These are phyloP conservation scores for Heliocidaris erythrogramma DNA, from an alignment of 35 echinoderm and acorn worm genomes.

Conservation along the genomic window DNA sequence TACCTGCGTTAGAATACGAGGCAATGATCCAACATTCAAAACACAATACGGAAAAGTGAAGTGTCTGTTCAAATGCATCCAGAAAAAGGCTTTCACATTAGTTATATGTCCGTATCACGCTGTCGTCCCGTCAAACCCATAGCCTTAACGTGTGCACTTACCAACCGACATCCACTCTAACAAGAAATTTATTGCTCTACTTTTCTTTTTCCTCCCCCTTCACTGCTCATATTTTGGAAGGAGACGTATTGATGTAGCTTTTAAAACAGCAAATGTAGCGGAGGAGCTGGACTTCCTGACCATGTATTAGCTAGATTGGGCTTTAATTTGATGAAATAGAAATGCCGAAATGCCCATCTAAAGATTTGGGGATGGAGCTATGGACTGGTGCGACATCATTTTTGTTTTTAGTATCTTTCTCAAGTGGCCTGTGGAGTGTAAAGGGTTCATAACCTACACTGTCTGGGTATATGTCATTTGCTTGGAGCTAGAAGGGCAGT, in stretches of 20 bases:
- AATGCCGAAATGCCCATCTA: slow-evolving; percentile 39
- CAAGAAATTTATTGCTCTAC: slow-evolving; percentile 51
- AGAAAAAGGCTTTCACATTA: not conserved
- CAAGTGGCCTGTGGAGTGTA: not conserved
- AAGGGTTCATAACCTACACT: slow-evolving; percentile 10
- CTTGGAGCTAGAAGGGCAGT: not conserved
- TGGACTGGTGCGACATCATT: not conserved
- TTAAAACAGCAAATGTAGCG: slow-evolving; percentile 44
- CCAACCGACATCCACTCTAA: not conserved
- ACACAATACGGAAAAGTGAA: not conserved
- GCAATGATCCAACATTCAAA: not conserved
- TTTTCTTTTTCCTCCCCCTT: not conserved
- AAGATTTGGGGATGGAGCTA: not conserved
- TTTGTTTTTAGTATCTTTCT: not conserved
- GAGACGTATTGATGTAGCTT: slow-evolving; percentile 41
- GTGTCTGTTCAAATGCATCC: not conserved
- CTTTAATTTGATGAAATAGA: slow-evolving; percentile 42
- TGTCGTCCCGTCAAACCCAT: not conserved
- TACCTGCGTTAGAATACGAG: too few species aligned
- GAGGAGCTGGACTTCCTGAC: slow-evolving; percentile 33
- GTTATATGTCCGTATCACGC: not conserved
- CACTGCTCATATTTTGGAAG: slow-evolving; percentile 40
- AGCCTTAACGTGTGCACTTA: not conserved
- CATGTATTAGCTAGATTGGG: slow-evolving; percentile 36
- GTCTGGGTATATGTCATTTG: not conserved